Conservation (phyloP, 2,888 invertebrate genomes). For the Tanytarsus gracilentus region DNA sequence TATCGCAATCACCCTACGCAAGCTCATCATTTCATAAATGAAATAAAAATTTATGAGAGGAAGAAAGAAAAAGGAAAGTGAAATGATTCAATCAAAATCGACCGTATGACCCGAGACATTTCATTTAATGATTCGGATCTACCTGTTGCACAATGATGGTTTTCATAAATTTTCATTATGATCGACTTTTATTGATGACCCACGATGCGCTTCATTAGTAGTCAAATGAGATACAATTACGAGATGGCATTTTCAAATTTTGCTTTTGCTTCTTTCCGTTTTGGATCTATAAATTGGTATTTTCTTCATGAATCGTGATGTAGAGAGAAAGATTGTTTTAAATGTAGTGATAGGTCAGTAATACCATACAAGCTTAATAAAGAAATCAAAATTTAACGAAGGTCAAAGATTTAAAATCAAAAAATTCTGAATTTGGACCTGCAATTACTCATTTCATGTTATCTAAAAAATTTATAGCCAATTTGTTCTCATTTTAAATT, state of each 20-base stretch:
- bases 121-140: neutral
- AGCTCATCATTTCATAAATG: neutral
- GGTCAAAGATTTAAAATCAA: no score
- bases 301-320: no score
- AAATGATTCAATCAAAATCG: neutral
- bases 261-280: neutral
- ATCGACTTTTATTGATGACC: slow-evolving; percentile 17
- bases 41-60: neutral
- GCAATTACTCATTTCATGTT: no score
- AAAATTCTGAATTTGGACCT: no score
- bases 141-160: neutral
- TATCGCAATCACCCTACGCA: no score
- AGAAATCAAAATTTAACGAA: no score
- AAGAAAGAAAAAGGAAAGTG: neutral
- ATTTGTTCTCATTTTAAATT: no score
- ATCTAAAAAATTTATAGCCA: no score
- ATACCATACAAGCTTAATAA: no score
- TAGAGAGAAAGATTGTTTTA: no score
- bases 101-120: neutral
- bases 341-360: no score
- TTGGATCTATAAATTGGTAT: neutral
- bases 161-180: slow-evolving; percentile 24
- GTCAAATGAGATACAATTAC: slow-evolving; percentile 29
- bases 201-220: slow-evolving; percentile 18
- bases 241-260: neutral